Conservation (phyloP, 2,113 vertebrate species). For the Toxotes jaculatrix region DNA sequence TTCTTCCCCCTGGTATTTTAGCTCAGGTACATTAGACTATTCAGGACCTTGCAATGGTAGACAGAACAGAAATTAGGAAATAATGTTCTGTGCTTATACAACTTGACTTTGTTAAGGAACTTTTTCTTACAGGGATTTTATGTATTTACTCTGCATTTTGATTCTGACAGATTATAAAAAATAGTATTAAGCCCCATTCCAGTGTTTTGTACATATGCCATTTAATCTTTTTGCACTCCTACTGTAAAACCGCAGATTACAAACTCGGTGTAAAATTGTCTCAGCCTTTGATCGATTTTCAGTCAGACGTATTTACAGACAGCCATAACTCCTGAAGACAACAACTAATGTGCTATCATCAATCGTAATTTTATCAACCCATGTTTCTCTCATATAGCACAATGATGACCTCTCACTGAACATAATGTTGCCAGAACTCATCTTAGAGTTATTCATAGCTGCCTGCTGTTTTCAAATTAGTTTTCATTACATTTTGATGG, state of each 20-base stretch:
- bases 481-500: constrained; percentile 79
- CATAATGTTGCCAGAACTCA: constrained; percentile 42
- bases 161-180: neutral
- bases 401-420: constrained; percentile 68
- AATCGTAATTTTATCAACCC: constrained; percentile 72
- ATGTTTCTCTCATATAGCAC: constrained; percentile 66
- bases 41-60: constrained; percentile 70
- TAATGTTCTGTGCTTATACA: constrained; percentile 37
- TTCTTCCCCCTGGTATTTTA: constrained; percentile 90
- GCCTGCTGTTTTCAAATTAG: constrained; percentile 76
- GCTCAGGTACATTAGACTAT: constrained; percentile 81
- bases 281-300: constrained; percentile 70
- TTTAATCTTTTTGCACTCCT: constrained; percentile 28
- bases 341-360: constrained; percentile 74
- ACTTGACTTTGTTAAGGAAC: constrained; percentile 49
- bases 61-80: constrained; percentile 65
- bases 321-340: constrained; percentile 72
- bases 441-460: constrained; percentile 63
- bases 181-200: neutral
- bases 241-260: constrained; percentile 29
- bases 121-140: constrained; percentile 2
- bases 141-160: neutral
- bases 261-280: constrained; percentile 50
- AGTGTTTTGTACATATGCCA: neutral
- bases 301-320: constrained; percentile 61